These are phyloP conservation scores for Pelobates cultripes DNA, from an alignment of 2,797 vertebrate species.

Conservation along the genomic window DNA sequence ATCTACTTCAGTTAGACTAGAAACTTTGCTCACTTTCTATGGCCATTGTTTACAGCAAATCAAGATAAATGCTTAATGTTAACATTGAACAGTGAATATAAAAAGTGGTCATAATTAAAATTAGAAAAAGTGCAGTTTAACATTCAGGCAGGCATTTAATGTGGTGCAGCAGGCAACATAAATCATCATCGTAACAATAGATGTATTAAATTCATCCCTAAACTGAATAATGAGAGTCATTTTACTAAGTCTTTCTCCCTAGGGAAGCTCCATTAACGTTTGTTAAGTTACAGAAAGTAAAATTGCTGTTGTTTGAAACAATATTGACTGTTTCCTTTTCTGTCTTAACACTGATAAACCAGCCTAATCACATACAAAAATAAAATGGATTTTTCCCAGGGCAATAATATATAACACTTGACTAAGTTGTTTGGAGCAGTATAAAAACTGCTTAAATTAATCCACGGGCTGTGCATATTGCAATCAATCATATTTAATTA, in stretches of 20 bases:
- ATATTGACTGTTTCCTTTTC: slow-evolving; percentile 33
- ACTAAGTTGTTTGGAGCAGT: slow-evolving; percentile 14
- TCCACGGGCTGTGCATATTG: slow-evolving; percentile 19
- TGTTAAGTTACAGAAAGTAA: slow-evolving; percentile 29
- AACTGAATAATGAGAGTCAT: slow-evolving; percentile 20
- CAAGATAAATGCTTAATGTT: background rate
- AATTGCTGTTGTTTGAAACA: slow-evolving; percentile 29
- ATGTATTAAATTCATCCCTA: slow-evolving; percentile 13
- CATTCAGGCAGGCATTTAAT: slow-evolving; percentile 19
- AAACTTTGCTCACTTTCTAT: background rate
- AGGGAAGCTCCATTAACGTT: slow-evolving; percentile 23
- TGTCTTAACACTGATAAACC: slow-evolving; percentile 44
- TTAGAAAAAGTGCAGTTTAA: slow-evolving; percentile 22
- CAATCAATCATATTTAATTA: slow-evolving; percentile 39
- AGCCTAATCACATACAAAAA: slow-evolving; percentile 41
- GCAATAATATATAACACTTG: slow-evolving; percentile 40
- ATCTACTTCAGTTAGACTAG: too few species aligned
- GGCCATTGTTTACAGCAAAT: background rate
- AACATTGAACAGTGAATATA: background rate
- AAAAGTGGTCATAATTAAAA: background rate
- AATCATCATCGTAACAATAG: slow-evolving; percentile 10
- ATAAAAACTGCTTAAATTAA: slow-evolving; percentile 18
- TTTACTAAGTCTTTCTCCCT: background rate
- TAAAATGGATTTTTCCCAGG: slow-evolving; percentile 23
- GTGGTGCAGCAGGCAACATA: slow-evolving; percentile 14